These are phyloP conservation scores for Ischnura elegans DNA, from an alignment of 2,888 invertebrate species.

Conservation along the genomic window DNA sequence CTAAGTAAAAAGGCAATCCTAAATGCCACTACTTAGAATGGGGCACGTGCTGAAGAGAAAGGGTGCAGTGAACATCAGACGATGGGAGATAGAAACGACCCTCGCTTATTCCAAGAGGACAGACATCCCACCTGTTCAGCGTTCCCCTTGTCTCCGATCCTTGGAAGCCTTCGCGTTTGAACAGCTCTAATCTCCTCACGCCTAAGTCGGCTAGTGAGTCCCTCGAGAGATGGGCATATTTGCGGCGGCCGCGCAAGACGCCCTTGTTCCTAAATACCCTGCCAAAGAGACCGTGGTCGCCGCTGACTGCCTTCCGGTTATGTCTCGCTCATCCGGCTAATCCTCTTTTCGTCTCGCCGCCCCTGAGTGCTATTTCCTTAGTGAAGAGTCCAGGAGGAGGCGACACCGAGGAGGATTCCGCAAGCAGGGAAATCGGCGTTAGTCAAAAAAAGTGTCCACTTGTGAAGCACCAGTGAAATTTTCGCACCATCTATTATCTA, in stretches of 20 bases:
- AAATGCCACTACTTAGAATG: no score
- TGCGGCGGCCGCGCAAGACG: neutral
- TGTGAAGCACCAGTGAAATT: no score
- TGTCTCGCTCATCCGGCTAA: neutral
- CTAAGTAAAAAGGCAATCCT: no score
- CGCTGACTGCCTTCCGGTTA: neutral
- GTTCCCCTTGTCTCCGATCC: neutral
- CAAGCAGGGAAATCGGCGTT: neutral
- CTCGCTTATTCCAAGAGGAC: neutral
- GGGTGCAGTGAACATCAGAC: neutral
- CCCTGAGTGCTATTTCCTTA: neutral
- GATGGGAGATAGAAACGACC: neutral
- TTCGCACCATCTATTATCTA: no score
- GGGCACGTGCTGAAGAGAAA: neutral
- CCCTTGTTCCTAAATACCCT: neutral
- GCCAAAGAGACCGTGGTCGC: neutral
- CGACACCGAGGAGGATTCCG: neutral
- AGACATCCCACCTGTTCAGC: neutral
- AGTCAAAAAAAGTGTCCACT: no score
- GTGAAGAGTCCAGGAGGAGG: neutral
- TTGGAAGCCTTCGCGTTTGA: neutral
- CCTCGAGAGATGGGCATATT: conserved; percentile 2
- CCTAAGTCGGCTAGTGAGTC: neutral
- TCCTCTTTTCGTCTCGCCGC: neutral
- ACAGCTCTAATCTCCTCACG: neutral